Base-by-base conservation (phyloP, 2,797 vertebrate species). In the Falco berigora region DNA sequence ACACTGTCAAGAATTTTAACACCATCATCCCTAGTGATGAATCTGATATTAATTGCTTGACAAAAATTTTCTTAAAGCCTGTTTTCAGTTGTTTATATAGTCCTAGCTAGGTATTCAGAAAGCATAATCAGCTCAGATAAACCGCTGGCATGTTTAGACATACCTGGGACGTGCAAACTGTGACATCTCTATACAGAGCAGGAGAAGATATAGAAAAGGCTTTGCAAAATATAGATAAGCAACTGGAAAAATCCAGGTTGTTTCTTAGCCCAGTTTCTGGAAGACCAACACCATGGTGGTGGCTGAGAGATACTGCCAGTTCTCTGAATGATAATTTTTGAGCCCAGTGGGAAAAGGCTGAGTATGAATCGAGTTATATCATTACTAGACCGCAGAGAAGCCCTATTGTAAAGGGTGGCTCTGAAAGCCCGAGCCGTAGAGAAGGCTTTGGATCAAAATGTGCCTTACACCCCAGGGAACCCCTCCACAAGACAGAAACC, bases 1-100 rank as follows among this genome's bases (percentile, higher is more conserved):
- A 88, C 67, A 59, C 85, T 94, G 92, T 95, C 83, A 94, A 83
- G 88, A 94, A 92, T 93, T 75, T 94, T 92, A 92, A 81, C 93
- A 83, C 44, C 7, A 30, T 75, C 81, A 63, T 94, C 42, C 19
- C 50, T 90, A 82, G 66, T 95, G 92, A 94, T 77, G 64, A 59
- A 91, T 95, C 50, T 93, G 59, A 90, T 89, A 86, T 88, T 88
- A 93, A 92, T 94, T 90, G 56, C 36, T 90, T 80, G 58, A 52
- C 5, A 58, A 76, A 86, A 74, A 64, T 50, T 27, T 68, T 92
- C 58, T 64, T 86, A 55, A 79, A 92, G 52, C 66, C 67, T 81
- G n/a, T 81, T 97, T 89, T 86, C 82, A 52, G 2, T 84, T 96
- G 82, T 91, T 91, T 95, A 79, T 88, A 10, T 62, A 80, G 72